Evolutionary conservation across 2,888 invertebrate species (phyloP), one percentile per base, ranked within the genome.

Genomic region (Clusia tigrina): DNA sequence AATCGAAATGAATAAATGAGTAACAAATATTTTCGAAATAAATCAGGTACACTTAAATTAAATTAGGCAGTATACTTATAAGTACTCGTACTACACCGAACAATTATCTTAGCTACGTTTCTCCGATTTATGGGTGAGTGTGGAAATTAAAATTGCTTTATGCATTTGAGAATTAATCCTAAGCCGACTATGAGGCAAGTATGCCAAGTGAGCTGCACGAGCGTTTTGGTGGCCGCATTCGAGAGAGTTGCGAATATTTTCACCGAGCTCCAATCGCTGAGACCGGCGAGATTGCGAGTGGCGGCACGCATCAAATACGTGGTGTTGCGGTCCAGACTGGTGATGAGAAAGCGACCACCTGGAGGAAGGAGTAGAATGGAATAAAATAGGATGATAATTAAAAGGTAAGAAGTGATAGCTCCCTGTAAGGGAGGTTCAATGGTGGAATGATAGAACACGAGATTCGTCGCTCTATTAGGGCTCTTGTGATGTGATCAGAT

Each of bases 301-400:
- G 88, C 87, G 1, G 85, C 87, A 32, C 85, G 80, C 68, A 88
- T 81, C 62, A 85, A 82, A 75, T 88, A 88, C 38, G 84, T 84
- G 6, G 87, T 87, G 69, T 86, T 84, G 17, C 80, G 79, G 42
- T 81, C 72, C 12, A 88, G 78, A 57, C 85, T 78, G 0, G 81
- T 74, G 24, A 88, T 73, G 1, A 84, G 73, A 71, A 86, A 87
- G 23, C 82, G 84, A 51, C 83, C 84, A 59, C 85, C 87, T 87
- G 77, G 32, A 61, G 42, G 2, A 42, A 37, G 48, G 15, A 38
- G 38, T 24, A 23, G 18, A 42, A 10, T 17, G 5, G 48, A n/a
- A n/a, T n/a, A n/a, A n/a, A n/a, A n/a, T n/a, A n/a, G n/a, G n/a
- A n/a, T n/a, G n/a, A n/a, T n/a, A n/a, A n/a, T n/a, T n/a, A n/a